Conservation (phyloP, 92 coral and sea anemone species). For the Zoanthus solanderi region DNA sequence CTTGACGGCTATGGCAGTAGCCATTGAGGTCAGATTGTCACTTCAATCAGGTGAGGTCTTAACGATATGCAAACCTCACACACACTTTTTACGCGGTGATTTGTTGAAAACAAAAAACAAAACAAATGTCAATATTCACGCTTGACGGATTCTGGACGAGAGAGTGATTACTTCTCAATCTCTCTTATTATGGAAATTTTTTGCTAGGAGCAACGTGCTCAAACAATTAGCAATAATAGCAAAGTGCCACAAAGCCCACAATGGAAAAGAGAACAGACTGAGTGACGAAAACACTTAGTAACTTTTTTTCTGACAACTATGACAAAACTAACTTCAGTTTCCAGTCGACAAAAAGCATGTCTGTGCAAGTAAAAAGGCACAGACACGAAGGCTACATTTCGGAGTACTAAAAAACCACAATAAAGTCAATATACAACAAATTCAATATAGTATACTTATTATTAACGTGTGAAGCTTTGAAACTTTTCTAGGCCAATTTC, state of each 20-base stretch:
- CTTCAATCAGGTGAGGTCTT: slow-evolving; percentile 15
- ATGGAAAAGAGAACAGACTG: neutral
- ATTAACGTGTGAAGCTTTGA: neutral
- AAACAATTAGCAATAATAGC: slow-evolving; percentile 25
- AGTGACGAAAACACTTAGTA: neutral
- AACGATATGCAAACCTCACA: slow-evolving; percentile 42
- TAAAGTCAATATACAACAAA: neutral
- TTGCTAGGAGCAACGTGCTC: slow-evolving; percentile 40
- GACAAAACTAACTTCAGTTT: neutral
- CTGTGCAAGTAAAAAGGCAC: neutral
- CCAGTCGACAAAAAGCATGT: neutral
- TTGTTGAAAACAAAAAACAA: slow-evolving; percentile 50
- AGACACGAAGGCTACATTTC: neutral
- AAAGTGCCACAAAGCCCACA: slow-evolving; percentile 18
- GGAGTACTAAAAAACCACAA: neutral
- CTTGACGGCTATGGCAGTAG: slow-evolving; percentile 15
- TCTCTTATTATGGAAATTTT: slow-evolving; percentile 48
- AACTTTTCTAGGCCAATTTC: neutral
- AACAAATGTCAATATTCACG: slow-evolving; percentile 37
- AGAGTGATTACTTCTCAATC: slow-evolving; percentile 1
- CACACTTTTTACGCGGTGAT: slow-evolving; percentile 33
- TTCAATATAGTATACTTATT: neutral
- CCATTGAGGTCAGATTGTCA: slow-evolving; percentile 37
- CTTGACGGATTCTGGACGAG: slow-evolving; percentile 43
- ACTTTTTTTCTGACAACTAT: neutral